Percentiles rank a stretch among this genome's conserved stretches.
These are phyloP conservation scores for Helicoverpa assulta DNA, from an alignment of 2,888 invertebrate species.

Conservation along the genomic window DNA sequence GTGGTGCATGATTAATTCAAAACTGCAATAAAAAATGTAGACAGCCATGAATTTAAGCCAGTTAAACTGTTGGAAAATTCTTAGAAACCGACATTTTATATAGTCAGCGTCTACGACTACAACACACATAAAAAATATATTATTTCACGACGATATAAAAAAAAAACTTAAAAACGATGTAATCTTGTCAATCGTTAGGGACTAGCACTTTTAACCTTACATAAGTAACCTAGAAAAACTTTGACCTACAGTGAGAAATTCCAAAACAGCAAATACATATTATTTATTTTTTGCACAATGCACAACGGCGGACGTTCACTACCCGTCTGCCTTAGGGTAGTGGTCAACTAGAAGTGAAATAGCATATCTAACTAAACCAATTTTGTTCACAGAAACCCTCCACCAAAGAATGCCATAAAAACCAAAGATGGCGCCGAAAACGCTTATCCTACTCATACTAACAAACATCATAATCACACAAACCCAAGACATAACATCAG, in stretches of 20 bases:
- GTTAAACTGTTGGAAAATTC: not conserved
- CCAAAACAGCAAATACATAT: not conserved
- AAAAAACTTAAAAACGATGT: no score
- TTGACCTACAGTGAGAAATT: not conserved
- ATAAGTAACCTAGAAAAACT: no score
- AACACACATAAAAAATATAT: no score
- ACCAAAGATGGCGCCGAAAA: conserved; percentile 53
- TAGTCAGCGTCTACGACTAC: no score
- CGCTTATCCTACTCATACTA: conserved; percentile 41
- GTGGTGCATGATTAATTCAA: not conserved
- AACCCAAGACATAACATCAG: conserved; percentile 42
- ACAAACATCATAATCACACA: conserved; percentile 41
- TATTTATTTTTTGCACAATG: no score
- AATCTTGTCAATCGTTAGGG: no score
- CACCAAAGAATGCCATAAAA: conserved; percentile 56
- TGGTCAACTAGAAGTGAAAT: no score
- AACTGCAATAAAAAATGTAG: conserved; percentile 2
- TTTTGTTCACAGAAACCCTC: conserved; percentile 51
- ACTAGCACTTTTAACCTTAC: no score
- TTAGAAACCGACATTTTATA: no score
- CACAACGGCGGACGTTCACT: no score
- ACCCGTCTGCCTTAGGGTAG: no score
- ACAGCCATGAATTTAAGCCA: not conserved
- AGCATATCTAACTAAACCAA: not conserved
- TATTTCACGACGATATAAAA: no score